Evolutionary conservation across 2,113 vertebrate species (phyloP).

Genomic region (Callospermophilus lateralis): DNA sequence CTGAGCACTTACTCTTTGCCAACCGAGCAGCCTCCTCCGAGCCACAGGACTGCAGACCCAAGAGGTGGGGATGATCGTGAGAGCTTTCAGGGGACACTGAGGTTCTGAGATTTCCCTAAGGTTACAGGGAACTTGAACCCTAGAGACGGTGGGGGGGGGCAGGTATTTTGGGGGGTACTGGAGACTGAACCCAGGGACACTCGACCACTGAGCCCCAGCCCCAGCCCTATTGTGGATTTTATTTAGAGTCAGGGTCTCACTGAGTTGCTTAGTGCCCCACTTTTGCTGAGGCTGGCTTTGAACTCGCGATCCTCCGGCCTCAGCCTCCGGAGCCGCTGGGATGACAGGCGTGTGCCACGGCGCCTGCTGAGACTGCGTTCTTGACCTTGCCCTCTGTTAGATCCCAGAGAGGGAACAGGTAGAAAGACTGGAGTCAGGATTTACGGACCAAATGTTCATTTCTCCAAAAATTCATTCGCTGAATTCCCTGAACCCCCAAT

Average conservation of each 20-base stretch:
- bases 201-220: no score
- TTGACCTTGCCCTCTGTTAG: background rate
- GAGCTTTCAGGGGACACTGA: background rate
- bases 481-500: background rate
- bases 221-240: no score
- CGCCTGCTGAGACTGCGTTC: background rate
- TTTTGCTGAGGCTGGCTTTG: no score
- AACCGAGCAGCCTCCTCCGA: background rate
- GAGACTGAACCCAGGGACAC: no score
- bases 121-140: background rate
- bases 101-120: background rate
- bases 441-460: background rate
- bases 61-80: background rate
- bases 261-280: no score
- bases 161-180: no score
- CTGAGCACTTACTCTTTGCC: background rate
- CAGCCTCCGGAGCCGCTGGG: no score
- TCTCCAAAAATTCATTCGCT: no score
- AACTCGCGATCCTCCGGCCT: no score
- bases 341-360: no score
- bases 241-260: no score
- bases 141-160: background rate
- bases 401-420: background rate
- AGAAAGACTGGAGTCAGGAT: background rate
- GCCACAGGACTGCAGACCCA: accelerated